Evolutionary conservation across 2,113 vertebrate genomes (phyloP).

Genomic region (Edolisoma coerulescens): DNA sequence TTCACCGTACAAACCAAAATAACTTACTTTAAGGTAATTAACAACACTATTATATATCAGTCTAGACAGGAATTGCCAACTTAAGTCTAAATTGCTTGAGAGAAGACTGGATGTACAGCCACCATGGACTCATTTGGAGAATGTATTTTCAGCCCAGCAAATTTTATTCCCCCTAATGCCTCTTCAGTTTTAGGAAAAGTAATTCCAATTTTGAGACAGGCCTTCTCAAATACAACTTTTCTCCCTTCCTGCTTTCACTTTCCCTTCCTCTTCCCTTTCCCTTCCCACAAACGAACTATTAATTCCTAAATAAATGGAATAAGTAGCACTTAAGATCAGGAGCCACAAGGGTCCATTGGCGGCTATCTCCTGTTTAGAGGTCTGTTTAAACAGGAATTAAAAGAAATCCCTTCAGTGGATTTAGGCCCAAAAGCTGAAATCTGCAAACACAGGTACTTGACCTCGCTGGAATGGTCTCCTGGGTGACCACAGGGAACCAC

Average conservation of each 20-base stretch:
- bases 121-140: background rate
- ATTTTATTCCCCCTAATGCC: background rate
- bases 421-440: background rate
- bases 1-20: background rate
- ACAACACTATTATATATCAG: background rate
- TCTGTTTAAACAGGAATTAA: constrained; percentile 16
- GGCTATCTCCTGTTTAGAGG: background rate
- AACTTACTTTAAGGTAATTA: background rate
- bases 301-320: constrained; percentile 14
- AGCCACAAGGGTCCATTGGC: background rate
- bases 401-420: background rate
- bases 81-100: background rate
- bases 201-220: background rate
- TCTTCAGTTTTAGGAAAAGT: background rate
- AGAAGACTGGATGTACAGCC: background rate
- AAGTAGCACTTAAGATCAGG: background rate
- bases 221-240: background rate
- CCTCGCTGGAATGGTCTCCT: accelerated
- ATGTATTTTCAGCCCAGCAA: background rate
- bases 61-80: background rate
- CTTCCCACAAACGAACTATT: background rate
- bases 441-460: background rate
- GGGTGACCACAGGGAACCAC: accelerated
- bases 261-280: background rate
- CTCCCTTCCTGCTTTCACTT: background rate